Percentiles rank a stretch among this genome's conserved stretches.
phyloP scores from a whole-genome alignment of 2,113 vertebrate species.

The Prionailurus viverrinus region DNA sequence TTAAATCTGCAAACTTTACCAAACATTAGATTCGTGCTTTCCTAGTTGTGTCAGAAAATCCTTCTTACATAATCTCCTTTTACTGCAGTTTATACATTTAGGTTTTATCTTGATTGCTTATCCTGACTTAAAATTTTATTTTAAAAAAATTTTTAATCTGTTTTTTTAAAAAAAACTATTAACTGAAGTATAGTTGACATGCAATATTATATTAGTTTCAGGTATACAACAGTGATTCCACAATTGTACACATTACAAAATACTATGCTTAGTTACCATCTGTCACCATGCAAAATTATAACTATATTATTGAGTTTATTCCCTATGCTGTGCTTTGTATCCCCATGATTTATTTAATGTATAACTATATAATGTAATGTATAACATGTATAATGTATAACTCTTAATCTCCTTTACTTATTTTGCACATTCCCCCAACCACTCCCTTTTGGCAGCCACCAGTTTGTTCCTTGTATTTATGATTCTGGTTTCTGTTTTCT shows the following conservation, averaged over 20 bases:
- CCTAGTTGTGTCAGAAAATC: background rate
- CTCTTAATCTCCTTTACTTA: background rate
- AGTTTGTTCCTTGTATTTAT: background rate
- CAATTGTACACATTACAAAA: background rate
- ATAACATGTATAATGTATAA: background rate
- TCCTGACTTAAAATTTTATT: background rate
- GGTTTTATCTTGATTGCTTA: conserved; percentile 12
- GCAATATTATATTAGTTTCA: background rate
- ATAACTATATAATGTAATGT: background rate
- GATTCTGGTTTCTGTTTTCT: background rate
- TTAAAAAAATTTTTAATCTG: background rate
- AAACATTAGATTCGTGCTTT: background rate
- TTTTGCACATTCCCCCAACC: background rate
- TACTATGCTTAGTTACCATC: background rate
- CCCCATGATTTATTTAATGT: background rate
- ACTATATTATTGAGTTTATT: background rate
- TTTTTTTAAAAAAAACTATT: background rate
- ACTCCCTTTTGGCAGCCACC: background rate
- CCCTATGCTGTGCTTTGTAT: background rate
- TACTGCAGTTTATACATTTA: background rate
- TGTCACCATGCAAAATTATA: background rate
- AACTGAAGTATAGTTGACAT: background rate
- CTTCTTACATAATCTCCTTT: background rate
- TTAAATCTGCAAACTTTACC: background rate
- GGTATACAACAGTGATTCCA: background rate